These are phyloP conservation scores for Stegodyphus mimosarum DNA, from an alignment of 1,140 invertebrate species.

Conservation along the genomic window DNA sequence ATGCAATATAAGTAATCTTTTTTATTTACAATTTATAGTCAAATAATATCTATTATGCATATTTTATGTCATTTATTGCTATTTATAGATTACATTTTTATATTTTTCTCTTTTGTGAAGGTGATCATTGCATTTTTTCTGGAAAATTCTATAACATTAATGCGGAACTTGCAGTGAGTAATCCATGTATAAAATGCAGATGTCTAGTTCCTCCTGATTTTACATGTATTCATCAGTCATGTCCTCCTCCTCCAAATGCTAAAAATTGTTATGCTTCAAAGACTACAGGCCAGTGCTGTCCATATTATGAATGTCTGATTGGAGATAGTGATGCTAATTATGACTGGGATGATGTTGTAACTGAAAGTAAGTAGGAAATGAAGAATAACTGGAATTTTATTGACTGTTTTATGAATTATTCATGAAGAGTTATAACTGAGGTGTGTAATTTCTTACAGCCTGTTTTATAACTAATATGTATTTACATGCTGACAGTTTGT, in stretches of 20 bases:
- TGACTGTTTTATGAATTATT: too few relatives aligned
- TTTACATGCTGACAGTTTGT: too few relatives aligned
- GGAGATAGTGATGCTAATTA: background rate
- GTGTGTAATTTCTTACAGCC: too few relatives aligned
- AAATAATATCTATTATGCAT: too few relatives aligned
- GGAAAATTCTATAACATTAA: constrained; percentile 2
- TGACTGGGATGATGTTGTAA: too few relatives aligned
- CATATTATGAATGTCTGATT: constrained; percentile 16
- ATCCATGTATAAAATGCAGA: constrained; percentile 24
- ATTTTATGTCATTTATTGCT: background rate
- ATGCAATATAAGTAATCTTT: too few relatives aligned
- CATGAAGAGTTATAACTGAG: too few relatives aligned
- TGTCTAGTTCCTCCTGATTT: constrained; percentile 36
- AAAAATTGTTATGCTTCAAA: constrained; percentile 8
- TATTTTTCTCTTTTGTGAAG: constrained; percentile 4
- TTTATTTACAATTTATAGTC: too few relatives aligned
- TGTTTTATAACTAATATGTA: background rate
- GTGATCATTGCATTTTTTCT: constrained; percentile 13
- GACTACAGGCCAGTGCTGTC: constrained; percentile 17
- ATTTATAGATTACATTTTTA: background rate
- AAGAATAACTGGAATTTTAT: too few relatives aligned
- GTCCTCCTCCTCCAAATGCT: constrained; percentile 6
- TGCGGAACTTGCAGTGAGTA: constrained; percentile 20
- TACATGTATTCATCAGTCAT: constrained; percentile 30
- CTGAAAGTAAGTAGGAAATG: too few relatives aligned